A percentile compares a stretch with the other conserved stretches of the same genome.
Evolutionary conservation across 2,797 vertebrate genomes (phyloP).

Genomic region (Sebastes nivosus): DNA sequence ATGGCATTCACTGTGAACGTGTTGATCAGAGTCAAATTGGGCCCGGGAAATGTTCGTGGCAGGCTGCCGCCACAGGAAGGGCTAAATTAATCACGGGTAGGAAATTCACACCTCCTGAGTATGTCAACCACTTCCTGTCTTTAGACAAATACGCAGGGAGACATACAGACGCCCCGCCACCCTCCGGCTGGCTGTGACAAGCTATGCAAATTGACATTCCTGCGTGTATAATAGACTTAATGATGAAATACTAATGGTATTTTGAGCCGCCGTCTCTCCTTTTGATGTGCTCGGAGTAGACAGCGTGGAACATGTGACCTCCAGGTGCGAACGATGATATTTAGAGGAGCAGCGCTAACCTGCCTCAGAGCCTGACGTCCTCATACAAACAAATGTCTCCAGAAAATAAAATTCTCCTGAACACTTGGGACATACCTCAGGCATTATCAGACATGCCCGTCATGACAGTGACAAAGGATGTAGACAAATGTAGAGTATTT

Average conservation of each 20-base stretch:
- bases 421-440: conserved; percentile 1
- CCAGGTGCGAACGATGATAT: conserved; percentile 56
- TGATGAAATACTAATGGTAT: conserved; percentile 66
- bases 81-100: conserved; percentile 67
- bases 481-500: not conserved
- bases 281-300: conserved; percentile 51
- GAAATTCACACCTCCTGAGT: conserved; percentile 73
- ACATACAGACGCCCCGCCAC: conserved; percentile 50
- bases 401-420: not conserved
- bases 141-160: conserved; percentile 58
- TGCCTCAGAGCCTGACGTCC: not conserved
- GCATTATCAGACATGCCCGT: not conserved
- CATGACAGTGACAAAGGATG: conserved; percentile 6
- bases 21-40: conserved; percentile 62
- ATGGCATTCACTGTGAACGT: conserved; percentile 42
- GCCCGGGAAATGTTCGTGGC: conserved; percentile 46
- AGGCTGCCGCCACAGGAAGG: conserved; percentile 51
- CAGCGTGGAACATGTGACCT: conserved; percentile 52
- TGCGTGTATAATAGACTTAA: conserved; percentile 50
- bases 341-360: conserved; percentile 31
- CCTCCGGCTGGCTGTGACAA: conserved; percentile 60
- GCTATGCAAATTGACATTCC: conserved; percentile 70
- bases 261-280: conserved; percentile 38
- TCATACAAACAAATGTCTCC: not conserved
- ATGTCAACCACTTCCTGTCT: conserved; percentile 66